These are phyloP conservation scores for Isaurus tuberculatus DNA, from an alignment of 92 coral and sea anemone genomes.

Conservation along the genomic window DNA sequence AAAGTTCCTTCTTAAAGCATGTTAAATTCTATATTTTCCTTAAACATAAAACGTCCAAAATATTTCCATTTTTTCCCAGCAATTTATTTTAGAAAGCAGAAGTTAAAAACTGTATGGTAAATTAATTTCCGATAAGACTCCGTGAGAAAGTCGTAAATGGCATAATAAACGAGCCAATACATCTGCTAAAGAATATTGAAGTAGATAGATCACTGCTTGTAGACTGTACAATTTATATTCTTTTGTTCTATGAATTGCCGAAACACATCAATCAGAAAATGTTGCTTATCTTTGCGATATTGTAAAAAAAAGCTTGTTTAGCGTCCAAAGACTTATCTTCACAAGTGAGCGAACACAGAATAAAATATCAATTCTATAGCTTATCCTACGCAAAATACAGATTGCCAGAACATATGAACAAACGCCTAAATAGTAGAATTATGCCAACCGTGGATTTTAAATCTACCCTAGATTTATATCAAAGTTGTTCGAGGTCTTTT, in stretches of 20 bases:
- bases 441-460: neutral
- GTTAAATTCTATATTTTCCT: neutral
- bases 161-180: conserved; percentile 35
- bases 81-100: neutral
- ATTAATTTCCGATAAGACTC: conserved; percentile 44
- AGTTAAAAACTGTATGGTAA: conserved; percentile 15
- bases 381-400: neutral
- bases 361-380: neutral
- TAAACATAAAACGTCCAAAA: neutral
- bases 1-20: conserved; percentile 8
- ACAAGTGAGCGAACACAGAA: neutral
- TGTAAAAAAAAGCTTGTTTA: neutral
- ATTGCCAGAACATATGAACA: neutral
- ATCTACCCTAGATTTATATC: neutral
- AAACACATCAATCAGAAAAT: conserved; percentile 36
- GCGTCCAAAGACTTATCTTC: neutral
- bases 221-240: conserved; percentile 40
- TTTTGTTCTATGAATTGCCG: conserved; percentile 36
- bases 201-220: conserved; percentile 37
- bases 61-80: neutral
- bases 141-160: conserved; percentile 36
- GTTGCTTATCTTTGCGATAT: conserved; percentile 32
- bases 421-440: neutral
- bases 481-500: neutral
- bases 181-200: conserved; percentile 5